phyloP scores from a whole-genome alignment of 2,888 invertebrate genomes.

The Papilio gigon region DNA sequence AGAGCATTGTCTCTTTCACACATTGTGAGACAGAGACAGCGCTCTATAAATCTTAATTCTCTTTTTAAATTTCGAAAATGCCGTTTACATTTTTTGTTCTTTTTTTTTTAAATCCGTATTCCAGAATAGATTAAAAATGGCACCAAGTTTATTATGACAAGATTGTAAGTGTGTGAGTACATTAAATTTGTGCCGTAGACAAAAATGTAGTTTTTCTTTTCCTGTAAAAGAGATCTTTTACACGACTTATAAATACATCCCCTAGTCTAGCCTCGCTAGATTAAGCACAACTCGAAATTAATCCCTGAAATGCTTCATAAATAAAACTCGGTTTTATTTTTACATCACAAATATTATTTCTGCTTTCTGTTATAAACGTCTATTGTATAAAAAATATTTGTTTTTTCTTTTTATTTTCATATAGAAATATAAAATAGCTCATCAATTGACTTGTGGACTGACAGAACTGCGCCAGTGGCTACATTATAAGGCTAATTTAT shows the following conservation, averaged over 20 bases:
- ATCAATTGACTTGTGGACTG: constrained; percentile 74
- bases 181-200: constrained; percentile 62
- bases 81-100: constrained; percentile 61
- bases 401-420: constrained; percentile 49
- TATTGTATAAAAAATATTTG: constrained; percentile 70
- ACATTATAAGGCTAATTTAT: constrained; percentile 58
- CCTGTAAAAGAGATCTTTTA: constrained; percentile 63
- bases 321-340: constrained; percentile 82
- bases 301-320: constrained; percentile 79
- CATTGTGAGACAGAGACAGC: not conserved
- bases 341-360: constrained; percentile 78
- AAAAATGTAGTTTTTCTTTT: constrained; percentile 49
- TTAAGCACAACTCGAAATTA: constrained; percentile 75
- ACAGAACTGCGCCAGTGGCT: constrained; percentile 54
- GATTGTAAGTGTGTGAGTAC: constrained; percentile 60
- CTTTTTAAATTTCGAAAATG: not conserved
- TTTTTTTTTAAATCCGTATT: constrained; percentile 63
- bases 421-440: constrained; percentile 67
- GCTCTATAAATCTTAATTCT: not conserved
- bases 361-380: constrained; percentile 66
- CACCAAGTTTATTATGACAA: constrained; percentile 80
- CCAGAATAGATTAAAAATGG: constrained; percentile 77
- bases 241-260: constrained; percentile 66
- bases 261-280: constrained; percentile 77
- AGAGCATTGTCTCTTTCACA: not conserved